Evolutionary conservation across 2,888 invertebrate species (phyloP).

Genomic region (Habroteleia sp.): DNA sequence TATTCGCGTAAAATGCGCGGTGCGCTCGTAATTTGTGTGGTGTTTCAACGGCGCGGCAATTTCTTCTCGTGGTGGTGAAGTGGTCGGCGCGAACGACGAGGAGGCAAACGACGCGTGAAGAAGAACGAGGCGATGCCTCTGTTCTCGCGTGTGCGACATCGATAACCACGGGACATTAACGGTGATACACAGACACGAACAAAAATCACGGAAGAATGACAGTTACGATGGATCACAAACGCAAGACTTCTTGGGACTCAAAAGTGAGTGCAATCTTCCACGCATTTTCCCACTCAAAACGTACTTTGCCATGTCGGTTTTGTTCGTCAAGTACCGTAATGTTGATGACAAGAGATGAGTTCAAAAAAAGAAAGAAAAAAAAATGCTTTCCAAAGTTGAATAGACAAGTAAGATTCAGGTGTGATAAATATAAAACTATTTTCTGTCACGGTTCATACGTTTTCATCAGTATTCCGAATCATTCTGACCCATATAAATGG

Average conservation of each 20-base stretch:
- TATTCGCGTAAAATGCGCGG: constrained; percentile 58
- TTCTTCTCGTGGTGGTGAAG: constrained; percentile 55
- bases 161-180: constrained; percentile 64
- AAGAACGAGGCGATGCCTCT: constrained; percentile 59
- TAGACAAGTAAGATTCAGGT: no score
- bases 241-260: constrained; percentile 83
- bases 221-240: constrained; percentile 82
- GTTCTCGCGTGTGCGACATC: constrained; percentile 62
- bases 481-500: no score
- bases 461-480: no score
- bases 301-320: no score
- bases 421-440: no score
- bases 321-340: constrained; percentile 3
- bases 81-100: constrained; percentile 35
- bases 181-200: constrained; percentile 36
- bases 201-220: constrained; percentile 74
- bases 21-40: constrained; percentile 60
- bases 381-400: no score
- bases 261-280: constrained; percentile 79
- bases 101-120: constrained; percentile 38
- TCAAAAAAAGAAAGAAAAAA: no score
- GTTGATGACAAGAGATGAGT: background rate
- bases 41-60: constrained; percentile 54
- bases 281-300: background rate
- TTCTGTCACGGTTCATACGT: no score